Percentiles rank a stretch among this genome's conserved stretches.
phyloP scores from a whole-genome alignment of 2,113 vertebrate genomes.

The Ondatra zibethicus region DNA sequence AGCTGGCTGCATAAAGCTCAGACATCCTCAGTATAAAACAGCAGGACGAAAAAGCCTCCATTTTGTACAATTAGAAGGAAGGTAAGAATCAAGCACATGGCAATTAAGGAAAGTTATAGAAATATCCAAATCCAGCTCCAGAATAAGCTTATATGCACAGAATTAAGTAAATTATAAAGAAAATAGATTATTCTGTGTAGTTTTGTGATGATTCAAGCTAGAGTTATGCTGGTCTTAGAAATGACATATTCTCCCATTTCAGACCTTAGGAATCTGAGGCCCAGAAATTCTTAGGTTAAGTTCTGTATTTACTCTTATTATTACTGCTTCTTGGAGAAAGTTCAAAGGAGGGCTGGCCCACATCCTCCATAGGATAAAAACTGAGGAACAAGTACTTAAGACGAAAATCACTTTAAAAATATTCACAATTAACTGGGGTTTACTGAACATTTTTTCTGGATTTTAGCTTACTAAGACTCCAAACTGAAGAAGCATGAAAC shows the following conservation, averaged over 20 bases:
- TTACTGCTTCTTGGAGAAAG: not conserved
- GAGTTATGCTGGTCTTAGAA: not conserved
- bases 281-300: not conserved
- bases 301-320: not conserved
- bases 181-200: not conserved
- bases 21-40: not conserved
- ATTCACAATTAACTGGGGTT: conserved; percentile 1
- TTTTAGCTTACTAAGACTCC: not conserved
- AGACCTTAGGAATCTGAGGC: not conserved
- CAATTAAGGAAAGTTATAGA: not conserved
- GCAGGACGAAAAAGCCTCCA: not conserved
- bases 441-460: conserved; percentile 10
- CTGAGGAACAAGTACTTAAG: not conserved
- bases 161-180: not conserved
- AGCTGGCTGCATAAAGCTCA: not conserved
- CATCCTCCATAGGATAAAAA: not conserved
- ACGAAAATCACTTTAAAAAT: not conserved
- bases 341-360: not conserved
- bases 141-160: not conserved
- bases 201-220: not conserved
- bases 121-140: not conserved
- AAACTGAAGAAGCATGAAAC: not conserved
- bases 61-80: not conserved
- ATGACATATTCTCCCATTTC: not conserved
- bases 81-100: not conserved